Base-by-base conservation (phyloP, 2,888 invertebrate species). In the Agrilus cyanescens region DNA sequence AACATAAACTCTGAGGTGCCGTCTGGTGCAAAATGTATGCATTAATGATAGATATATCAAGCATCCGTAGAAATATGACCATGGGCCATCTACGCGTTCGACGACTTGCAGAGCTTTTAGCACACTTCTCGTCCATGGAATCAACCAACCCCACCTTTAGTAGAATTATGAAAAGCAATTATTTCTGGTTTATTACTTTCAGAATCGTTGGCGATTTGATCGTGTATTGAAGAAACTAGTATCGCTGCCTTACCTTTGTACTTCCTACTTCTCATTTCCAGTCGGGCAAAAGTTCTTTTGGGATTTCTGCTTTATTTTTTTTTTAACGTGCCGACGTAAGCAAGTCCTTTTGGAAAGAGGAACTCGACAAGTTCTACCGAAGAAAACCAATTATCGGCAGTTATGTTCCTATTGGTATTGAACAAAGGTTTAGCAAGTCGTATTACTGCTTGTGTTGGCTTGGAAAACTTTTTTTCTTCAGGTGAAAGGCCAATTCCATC, bases 261-360 rank as follows among this genome's bases (percentile, higher is more conserved):
- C 6, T 53, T 25, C 39, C 45, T 36, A 40, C 48, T 41, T 20
- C 15, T 48, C 46, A 45, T 31, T 33, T 38, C 42, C 47, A 48
- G 18, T 44, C 40, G 34, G 55, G 53, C 40, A 50, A 46, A 51
- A 59, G 58, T 46, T 55, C 49, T 32, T 38, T 7, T 16, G 56
- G 56, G 41, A 57, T 50, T 45, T 55, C 51, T 29, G 44, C 44
- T 47, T 56, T 58, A 43, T 57, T 56, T 50, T 56, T 41, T 48
- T 49, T 43, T 47, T 38, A 40, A 41, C 13, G 41, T 43, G 33
- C 54, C 42, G 32, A 45, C 43, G 32, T 44, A 32, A 20, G n/a
- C n/a, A n/a, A n/a, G n/a, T n/a, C n/a, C n/a, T n/a, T n/a, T n/a
- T n/a, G n/a, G n/a, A n/a, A n/a, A n/a, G n/a, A n/a, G n/a, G n/a